Base-by-base conservation (phyloP, 2,888 invertebrate species). In the Tenthredo notha region DNA sequence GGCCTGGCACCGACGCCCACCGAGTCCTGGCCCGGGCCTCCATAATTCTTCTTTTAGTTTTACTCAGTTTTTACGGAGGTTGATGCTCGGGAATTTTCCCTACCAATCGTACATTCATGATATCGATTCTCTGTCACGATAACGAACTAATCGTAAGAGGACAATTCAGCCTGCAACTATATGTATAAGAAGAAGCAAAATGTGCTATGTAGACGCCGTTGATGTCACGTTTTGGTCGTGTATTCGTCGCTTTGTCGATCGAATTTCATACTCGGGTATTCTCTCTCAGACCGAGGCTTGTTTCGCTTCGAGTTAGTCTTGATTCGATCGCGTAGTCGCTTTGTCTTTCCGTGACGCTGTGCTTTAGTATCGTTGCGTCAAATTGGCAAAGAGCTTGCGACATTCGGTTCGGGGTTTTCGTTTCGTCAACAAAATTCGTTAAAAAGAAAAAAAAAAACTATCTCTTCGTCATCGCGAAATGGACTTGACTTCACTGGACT, bases 1-100 rank as follows among this genome's bases (percentile, higher is more conserved):
- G 91, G 94, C 94, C 95, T 95, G 95, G 95, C 92, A 95, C 95
- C 92, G 91, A 94, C 94, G 93, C 91, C 93, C 92, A 89, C 93
- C 74, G 78, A 91, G 90, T 84, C 80, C 80, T 90, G 91, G 89
- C 89, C 92, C 92, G 93, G 92, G 93, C 93, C 93, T 93, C 90
- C 90, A 90, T 92, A 91, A 92, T 90, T 91, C 91, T 90, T 89
- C 88, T 88, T 86, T 84, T 85, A 86, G 87, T 84, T 87, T 85
- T 72, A 80, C 70, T 72, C 80, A 85, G 82, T 72, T 85, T 85
- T 85, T 85, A 82, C 85, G 80, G 85, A 80, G 85, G 80, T 87
- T 83, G 83, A 83, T 83, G 83, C 83, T 83, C 83, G 67, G 83
- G 67, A 67, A 65, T 61, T 80, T 80, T 21, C 67, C 83, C 83